A percentile compares a stretch with the other conserved stretches of the same genome.
Conservation (phyloP, 2,113 vertebrate species). For the Dinomys branickii region DNA sequence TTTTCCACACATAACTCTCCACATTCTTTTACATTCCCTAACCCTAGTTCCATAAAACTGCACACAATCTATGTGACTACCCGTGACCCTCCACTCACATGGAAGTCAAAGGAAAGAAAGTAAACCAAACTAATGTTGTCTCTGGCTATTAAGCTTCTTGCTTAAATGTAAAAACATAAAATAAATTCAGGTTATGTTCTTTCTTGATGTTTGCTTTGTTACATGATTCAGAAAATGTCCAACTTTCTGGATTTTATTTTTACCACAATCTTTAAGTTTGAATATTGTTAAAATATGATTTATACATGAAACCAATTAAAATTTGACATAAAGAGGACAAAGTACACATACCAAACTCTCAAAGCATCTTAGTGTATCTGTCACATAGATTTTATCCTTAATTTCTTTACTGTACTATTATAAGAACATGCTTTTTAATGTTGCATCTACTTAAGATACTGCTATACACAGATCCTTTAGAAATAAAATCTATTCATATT, state of each 20-base stretch:
- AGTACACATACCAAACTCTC: background rate
- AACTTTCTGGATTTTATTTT: background rate
- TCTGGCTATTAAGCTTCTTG: background rate
- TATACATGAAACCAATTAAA: background rate
- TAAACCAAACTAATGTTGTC: background rate
- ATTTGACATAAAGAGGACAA: background rate
- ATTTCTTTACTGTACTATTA: background rate
- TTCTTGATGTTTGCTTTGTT: background rate
- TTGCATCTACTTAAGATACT: slow-evolving; percentile 1
- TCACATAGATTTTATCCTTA: background rate
- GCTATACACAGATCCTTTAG: background rate
- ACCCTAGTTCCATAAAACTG: background rate
- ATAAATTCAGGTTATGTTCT: background rate
- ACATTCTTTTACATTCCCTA: background rate
- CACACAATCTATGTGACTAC: background rate
- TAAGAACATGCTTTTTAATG: background rate
- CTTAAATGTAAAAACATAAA: background rate
- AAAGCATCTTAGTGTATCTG: background rate
- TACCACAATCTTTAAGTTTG: background rate
- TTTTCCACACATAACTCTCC: background rate
- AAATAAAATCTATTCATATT: background rate
- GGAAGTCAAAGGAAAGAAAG: background rate
- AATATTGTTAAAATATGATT: background rate
- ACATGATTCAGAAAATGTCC: background rate
- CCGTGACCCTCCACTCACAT: background rate